Base-by-base conservation (phyloP, 2,113 vertebrate species). In the Emydura subglobosa region DNA sequence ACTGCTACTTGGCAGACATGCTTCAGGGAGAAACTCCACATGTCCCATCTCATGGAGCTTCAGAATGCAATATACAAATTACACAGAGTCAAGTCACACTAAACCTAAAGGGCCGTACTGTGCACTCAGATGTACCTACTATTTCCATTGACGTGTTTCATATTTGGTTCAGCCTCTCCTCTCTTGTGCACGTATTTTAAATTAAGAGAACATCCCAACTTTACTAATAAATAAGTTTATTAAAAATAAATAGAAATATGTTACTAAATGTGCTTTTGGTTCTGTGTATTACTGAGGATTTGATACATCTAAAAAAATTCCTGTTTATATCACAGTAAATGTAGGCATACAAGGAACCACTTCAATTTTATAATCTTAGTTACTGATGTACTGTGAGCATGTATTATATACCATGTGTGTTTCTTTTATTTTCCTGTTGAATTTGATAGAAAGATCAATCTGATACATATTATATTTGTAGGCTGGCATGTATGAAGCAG, bases 401-500 rank as follows among this genome's bases (percentile, higher is more conserved):
- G 42, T 84, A 9, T 88, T 55, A 74, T 86, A 16, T 49, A 65
- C 5, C 3, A 34, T 11, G 21, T 61, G 14, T 10, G 54, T 72
- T 47, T 74, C 79, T 55, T 81, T 51, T 59, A 34, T 87, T 55
- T 90, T 87, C 34, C 89, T 94, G 83, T 82, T 94, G 86, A 94
- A 89, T 39, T 47, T 86, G 83, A 78, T 93, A 65, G 59, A 29
- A 49, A 54, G 54, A 92, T 17, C 81, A 47, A 87, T 86, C 96
- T 97, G 91, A 93, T 83, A 87, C 47, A 53, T 74, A 53, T 91
- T 97, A 3, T 98, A 89, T 97, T 98, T 86, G 76, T 96, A 99
- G 99, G 99, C 99, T 57, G 99, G 99, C 92, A 99, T 99, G 99
- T 99, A 99, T 76, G 99, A 99, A 98, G 99, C 99, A 1, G 99